A percentile compares a stretch with the other conserved stretches of the same genome.
Evolutionary conservation across 1,140 invertebrate genomes (phyloP).

Genomic region (Ostrea denselamellosa): DNA sequence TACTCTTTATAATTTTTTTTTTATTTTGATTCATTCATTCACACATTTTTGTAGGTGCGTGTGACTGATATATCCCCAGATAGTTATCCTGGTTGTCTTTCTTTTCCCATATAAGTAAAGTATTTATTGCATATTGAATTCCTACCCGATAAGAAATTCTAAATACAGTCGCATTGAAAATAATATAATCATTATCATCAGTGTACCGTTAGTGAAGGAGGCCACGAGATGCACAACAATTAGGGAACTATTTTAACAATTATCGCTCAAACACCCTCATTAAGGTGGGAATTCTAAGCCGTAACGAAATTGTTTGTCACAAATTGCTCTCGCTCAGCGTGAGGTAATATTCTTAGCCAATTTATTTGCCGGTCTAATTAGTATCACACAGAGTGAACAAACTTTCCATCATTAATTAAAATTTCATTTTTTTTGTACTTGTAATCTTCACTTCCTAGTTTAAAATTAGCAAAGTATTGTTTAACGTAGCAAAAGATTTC

Average conservation of each 20-base stretch:
- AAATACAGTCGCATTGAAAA: too few relatives aligned
- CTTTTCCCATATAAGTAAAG: too few relatives aligned
- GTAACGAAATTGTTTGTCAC: slow-evolving; percentile 1
- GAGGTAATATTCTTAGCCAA: neutral
- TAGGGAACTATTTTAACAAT: neutral
- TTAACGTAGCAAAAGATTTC: neutral
- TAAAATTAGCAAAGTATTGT: neutral
- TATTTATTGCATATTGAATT: too few relatives aligned
- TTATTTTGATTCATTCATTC: too few relatives aligned
- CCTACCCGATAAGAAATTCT: too few relatives aligned
- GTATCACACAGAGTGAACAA: slow-evolving; percentile 11
- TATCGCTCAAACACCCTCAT: neutral
- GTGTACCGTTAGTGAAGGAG: neutral
- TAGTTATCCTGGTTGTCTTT: too few relatives aligned
- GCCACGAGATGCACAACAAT: neutral
- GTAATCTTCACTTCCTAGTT: neutral
- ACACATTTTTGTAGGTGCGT: too few relatives aligned
- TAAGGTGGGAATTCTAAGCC: neutral
- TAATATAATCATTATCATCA: neutral
- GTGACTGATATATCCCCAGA: too few relatives aligned
- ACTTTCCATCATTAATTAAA: neutral
- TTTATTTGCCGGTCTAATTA: neutral
- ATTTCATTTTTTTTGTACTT: neutral
- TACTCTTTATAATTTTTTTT: too few relatives aligned
- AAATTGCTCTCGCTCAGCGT: neutral